Base-by-base conservation (phyloP, 2,888 invertebrate genomes). In the Muschampia plurimacula region DNA sequence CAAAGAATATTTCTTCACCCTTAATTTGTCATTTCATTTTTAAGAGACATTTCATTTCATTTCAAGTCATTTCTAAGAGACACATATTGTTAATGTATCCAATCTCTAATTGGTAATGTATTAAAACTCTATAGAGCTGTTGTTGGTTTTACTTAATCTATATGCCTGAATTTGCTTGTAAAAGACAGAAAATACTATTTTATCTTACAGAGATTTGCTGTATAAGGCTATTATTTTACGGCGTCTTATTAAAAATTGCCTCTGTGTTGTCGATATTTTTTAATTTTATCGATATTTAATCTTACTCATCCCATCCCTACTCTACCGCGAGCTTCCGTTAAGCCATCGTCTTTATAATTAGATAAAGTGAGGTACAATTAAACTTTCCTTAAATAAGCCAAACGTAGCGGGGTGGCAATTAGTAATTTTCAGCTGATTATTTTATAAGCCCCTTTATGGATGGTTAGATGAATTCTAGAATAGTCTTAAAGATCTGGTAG, bases 361-460 rank as follows among this genome's bases (percentile, higher is more conserved):
- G 91, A 93, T 94, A 89, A 90, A 90, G 90, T 84, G 90, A 84
- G 86, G 88, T 85, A 88, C 91, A 92, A 93, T 93, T 91, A 92
- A 93, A 93, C 90, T 92, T 90, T 86, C 89, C 90, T 92, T 92
- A 91, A 93, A 93, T 92, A 92, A 92, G 89, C 89, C 90, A 91
- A 92, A 88, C 87, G 85, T 82, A 80, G 84, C 44, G 85, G 83
- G 85, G 86, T 81, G 85, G 88, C 90, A 92, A 92, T 92, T 93
- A 92, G 88, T 81, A 89, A 89, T 90, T 59, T 87, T 82, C 79
- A 84, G 80, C 82, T 90, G 88, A 92, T 93, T 92, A 92, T 90
- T 90, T 91, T 89, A 89, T 90, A 88, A 88, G 86, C 81, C 81
- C 79, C 77, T 72, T 67, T 76, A 80, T 77, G 74, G 71, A 60